phyloP scores from a whole-genome alignment of 2,113 vertebrate species.

The Clarias magur region DNA sequence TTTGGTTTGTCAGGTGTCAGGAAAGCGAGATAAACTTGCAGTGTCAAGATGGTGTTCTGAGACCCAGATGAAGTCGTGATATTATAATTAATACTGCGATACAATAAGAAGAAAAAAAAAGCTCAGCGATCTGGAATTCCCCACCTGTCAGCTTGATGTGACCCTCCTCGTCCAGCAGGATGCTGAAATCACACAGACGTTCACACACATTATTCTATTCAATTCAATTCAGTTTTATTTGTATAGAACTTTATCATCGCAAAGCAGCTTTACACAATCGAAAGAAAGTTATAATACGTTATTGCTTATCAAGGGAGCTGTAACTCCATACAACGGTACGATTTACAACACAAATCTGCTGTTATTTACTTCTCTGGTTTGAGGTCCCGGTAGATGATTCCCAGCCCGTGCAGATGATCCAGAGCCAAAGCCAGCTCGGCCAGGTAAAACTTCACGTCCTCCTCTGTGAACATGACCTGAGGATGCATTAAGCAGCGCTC shows the following conservation, averaged over 20 bases:
- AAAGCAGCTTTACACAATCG: no score
- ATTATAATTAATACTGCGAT: background rate
- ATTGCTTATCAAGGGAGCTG: background rate
- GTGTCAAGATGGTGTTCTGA: background rate
- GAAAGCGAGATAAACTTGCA: background rate
- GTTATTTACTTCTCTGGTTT: constrained; percentile 82
- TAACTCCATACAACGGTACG: background rate
- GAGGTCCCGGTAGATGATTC: constrained; percentile 87
- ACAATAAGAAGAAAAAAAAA: background rate
- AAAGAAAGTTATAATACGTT: background rate
- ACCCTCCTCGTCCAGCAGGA: constrained; percentile 85
- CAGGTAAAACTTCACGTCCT: constrained; percentile 88
- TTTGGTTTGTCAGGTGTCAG: background rate
- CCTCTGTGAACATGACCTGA: constrained; percentile 89
- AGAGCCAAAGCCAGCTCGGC: constrained; percentile 84
- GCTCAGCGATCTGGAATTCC: constrained; percentile 41
- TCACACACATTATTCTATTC: no score
- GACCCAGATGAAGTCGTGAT: background rate
- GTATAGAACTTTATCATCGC: no score
- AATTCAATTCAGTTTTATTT: no score
- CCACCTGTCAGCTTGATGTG: constrained; percentile 87
- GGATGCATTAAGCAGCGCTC: constrained; percentile 17
- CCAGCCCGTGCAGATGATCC: constrained; percentile 83
- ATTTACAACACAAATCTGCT: background rate
- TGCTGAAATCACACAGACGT: constrained; percentile 68